Evolutionary conservation across 2,797 vertebrate species (phyloP), one percentile per base, ranked within the genome.

Genomic region (Cyprinodon diabolis): DNA sequence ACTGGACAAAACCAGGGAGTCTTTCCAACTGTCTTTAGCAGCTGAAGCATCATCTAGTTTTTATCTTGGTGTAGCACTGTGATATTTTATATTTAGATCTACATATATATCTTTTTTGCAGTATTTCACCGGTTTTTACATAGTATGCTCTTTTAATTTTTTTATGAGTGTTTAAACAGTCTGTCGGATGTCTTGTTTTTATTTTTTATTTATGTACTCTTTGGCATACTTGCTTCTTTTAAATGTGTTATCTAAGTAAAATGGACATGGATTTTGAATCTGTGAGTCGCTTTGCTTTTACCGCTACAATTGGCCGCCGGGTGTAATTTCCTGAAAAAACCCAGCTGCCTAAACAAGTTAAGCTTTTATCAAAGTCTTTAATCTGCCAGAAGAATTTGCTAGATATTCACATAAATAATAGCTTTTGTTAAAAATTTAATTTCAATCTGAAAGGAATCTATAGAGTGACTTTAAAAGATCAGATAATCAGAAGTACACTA

Each of bases 281-380:
- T 74, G 68, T 23, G 25, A 19, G 56, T 14, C 13, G 30, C 77
- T 74, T 80, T 51, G 47, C 57, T 70, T 81, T 75, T 62, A 84
- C 82, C 72, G 65, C 56, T 76, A 71, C 79, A 77, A 78, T 80
- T 80, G 79, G 68, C 43, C 62, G 73, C 80, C 81, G 76, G 21
- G 51, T 84, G 40, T 56, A 73, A 84, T 88, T 86, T 81, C 66
- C 74, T 75, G 30, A 37, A 66, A 79, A 81, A 70, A 79, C 68
- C 57, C 69, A 76, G n/a, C 45, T 47, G 45, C 45, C 11, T 30
- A 30, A 30, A 30, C 30, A 30, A 30, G 30, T 30, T 30, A 30
- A 30, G 30, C 30, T 30, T 30, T 30, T 30, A 30, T 30, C 30
- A 30, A 47, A 7, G 11, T 47, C 45, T 47, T 47, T 7, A 47